Base-by-base conservation (phyloP, 2,888 invertebrate genomes). In the Synanthedon tipuliformis region DNA sequence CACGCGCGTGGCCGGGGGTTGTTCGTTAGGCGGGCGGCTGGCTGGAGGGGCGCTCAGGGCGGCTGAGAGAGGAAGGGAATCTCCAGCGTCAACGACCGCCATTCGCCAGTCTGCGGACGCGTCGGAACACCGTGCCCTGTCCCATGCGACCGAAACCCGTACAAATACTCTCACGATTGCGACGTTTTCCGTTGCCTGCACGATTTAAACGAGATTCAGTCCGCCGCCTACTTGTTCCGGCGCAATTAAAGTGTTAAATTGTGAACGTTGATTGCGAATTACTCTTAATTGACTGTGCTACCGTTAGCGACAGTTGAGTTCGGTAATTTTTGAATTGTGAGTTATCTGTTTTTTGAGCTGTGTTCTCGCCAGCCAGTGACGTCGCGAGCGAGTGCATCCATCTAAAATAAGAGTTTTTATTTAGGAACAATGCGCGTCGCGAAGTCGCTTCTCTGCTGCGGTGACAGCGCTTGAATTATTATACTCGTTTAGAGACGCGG, bases 31-130 rank as follows among this genome's bases (percentile, higher is more conserved):
- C 82, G 85, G 85, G 81, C 81, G 82, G 81, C 72, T 75, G 74
- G 81, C 72, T 75, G 74, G 81, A 75, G 80, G 78, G 83, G 80
- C 67, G 34, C 71, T 57, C 59, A 64, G 64, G 72, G 69, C 72
- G 57, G 73, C 64, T 63, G 64, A 69, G 70, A 57, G 34, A 34
- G 34, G 57, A 60, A 60, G 70, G 71, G 63, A 71, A 68, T 63
- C 66, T 72, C 72, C 81, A 79, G 81, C 84, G 86, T 86, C 86
- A 86, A 86, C 84, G 86, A 86, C 86, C 86, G 86, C 69, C 85
- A 81, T 74, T 85, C 77, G 73, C 63, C 71, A 68, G 78, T 77
- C 80, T 75, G 80, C 76, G 64, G 71, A 66, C 81, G 83, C 68
- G 72, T 66, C 75, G 69, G 76, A 71, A 75, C 71, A 74, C 74